A percentile compares a stretch with the other conserved stretches of the same genome.
These are phyloP conservation scores for Pammene aurita DNA, from an alignment of 2,888 invertebrate genomes.

Conservation along the genomic window DNA sequence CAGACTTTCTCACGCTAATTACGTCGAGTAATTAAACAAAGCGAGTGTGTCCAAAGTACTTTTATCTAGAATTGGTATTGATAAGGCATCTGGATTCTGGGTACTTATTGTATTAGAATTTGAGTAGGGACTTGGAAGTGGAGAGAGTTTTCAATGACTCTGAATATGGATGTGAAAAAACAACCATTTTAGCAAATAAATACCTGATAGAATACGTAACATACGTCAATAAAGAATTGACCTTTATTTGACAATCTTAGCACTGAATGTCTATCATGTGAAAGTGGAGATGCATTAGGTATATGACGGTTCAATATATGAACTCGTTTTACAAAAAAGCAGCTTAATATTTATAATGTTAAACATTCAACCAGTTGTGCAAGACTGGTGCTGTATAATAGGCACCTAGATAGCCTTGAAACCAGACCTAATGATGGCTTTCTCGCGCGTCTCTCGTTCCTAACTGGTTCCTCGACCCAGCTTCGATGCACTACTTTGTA, in stretches of 20 bases:
- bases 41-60: background rate
- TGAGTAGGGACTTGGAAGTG: too few species aligned
- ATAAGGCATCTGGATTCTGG: background rate
- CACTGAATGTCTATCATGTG: too few species aligned
- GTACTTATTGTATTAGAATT: too few species aligned
- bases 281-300: too few species aligned
- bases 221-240: too few species aligned
- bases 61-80: slow-evolving; percentile 8
- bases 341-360: background rate
- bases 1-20: slow-evolving; percentile 23
- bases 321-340: background rate
- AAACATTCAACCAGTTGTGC: background rate
- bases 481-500: slow-evolving; percentile 10
- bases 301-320: too few species aligned
- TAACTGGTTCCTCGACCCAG: slow-evolving; percentile 29
- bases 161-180: too few species aligned
- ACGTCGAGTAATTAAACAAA: slow-evolving; percentile 4
- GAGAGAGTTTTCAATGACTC: background rate
- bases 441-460: slow-evolving; percentile 24
- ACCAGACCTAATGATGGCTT: slow-evolving; percentile 20
- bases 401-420: slow-evolving; percentile 7
- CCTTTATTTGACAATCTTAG: too few species aligned
- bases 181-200: too few species aligned
- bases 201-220: too few species aligned
- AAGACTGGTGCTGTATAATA: background rate